Percentiles rank a stretch among this genome's conserved stretches.
phyloP scores from a whole-genome alignment of 2,888 invertebrate species.

The Drosophila meridionalis region DNA sequence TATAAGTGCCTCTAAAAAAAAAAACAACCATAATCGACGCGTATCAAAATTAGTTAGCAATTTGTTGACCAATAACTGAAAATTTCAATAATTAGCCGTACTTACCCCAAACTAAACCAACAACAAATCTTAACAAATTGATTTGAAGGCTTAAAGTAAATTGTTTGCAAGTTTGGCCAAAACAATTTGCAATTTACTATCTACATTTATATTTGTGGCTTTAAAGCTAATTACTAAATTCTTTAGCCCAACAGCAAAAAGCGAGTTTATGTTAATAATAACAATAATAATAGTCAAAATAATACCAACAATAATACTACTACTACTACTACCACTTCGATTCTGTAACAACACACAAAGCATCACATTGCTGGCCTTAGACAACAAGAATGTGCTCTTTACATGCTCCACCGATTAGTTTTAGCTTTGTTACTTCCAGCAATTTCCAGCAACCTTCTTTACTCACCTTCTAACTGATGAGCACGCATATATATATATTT shows the following conservation, averaged over 20 bases:
- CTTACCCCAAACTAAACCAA: slow-evolving; percentile 44
- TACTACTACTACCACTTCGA: slow-evolving; percentile 53
- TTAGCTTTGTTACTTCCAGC: slow-evolving; percentile 40
- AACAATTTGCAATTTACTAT: slow-evolving; percentile 5
- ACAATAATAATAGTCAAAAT: slow-evolving; percentile 12
- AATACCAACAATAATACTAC: slow-evolving; percentile 12
- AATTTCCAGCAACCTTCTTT: slow-evolving; percentile 44
- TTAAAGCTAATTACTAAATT: slow-evolving; percentile 22
- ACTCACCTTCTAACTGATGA: slow-evolving; percentile 40
- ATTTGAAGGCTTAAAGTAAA: slow-evolving; percentile 26
- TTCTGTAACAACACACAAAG: slow-evolving; percentile 55
- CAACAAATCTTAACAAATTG: slow-evolving; percentile 24
- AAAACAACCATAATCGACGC: slow-evolving; percentile 33
- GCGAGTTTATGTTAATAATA: slow-evolving; percentile 28
- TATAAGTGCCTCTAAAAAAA: slow-evolving; percentile 73
- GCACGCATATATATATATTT: slow-evolving; percentile 28
- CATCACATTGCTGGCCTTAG: slow-evolving; percentile 83
- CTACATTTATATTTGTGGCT: slow-evolving; percentile 26
- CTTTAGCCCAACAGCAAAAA: slow-evolving; percentile 22
- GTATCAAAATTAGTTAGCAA: slow-evolving; percentile 32
- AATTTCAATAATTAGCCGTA: slow-evolving; percentile 36
- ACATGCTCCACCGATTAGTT: slow-evolving; percentile 41
- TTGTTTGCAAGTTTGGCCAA: slow-evolving; percentile 22
- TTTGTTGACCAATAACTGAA: slow-evolving; percentile 11
- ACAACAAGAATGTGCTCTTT: slow-evolving; percentile 81